Evolutionary conservation across 1,140 invertebrate genomes (phyloP).

Genomic region (Uloborus diversus): DNA sequence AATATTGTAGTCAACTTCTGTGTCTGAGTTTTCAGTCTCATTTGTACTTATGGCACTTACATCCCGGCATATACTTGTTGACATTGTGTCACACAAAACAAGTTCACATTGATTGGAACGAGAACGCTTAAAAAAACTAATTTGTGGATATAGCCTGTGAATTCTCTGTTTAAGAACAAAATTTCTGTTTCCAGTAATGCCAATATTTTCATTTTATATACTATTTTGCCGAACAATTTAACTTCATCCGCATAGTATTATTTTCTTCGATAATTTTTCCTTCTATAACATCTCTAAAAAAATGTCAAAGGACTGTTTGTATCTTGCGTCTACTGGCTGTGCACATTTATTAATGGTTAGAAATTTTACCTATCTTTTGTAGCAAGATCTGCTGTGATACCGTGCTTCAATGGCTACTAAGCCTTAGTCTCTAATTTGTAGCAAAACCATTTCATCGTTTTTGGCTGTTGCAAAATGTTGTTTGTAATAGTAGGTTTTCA

Average conservation of each 20-base stretch:
- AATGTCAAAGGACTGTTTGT: no score
- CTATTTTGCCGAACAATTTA: not conserved
- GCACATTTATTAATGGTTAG: no score
- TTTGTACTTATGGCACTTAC: not conserved
- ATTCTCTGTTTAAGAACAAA: no score
- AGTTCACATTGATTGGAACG: no score
- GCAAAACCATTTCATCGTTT: not conserved
- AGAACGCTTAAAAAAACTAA: not conserved
- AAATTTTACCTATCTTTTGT: not conserved
- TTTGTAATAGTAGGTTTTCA: not conserved
- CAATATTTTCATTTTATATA: not conserved
- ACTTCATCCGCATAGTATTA: not conserved
- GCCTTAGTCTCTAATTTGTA: not conserved
- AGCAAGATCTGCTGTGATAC: not conserved
- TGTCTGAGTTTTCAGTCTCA: not conserved
- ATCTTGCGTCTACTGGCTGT: no score
- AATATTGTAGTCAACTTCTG: not conserved
- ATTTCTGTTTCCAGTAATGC: constrained; percentile 2
- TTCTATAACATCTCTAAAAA: no score
- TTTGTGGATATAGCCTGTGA: not conserved
- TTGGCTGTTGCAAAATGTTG: not conserved
- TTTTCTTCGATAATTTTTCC: no score
- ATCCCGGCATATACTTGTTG: not conserved
- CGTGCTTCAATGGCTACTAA: no score
- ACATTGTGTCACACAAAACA: no score